Evolutionary conservation across 2,113 vertebrate genomes (phyloP).

Genomic region (Athene noctua): DNA sequence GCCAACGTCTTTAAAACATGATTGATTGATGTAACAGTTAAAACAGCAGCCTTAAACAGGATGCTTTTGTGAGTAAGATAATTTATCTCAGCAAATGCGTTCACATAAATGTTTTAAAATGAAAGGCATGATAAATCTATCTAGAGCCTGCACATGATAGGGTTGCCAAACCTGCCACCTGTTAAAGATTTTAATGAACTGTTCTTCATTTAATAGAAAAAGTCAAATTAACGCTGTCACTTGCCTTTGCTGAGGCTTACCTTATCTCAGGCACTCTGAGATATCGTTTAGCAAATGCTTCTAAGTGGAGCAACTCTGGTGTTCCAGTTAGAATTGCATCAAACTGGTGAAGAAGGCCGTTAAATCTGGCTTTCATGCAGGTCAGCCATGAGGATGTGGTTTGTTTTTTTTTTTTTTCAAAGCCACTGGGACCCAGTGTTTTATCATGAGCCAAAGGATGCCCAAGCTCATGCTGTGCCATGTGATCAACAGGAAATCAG

Average conservation of each 20-base stretch:
- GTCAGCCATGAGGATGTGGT: fast-evolving
- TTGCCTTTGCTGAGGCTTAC: conserved; percentile 9
- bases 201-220: conserved; percentile 24
- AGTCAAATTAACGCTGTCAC: conserved; percentile 37
- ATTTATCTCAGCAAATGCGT: conserved; percentile 57
- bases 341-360: background rate
- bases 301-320: background rate
- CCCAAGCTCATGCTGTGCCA: background rate
- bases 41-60: conserved; percentile 50
- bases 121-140: conserved; percentile 70
- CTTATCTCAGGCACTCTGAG: background rate
- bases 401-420: background rate
- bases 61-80: conserved; percentile 56
- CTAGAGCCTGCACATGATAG: background rate
- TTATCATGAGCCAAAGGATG: background rate
- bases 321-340: background rate
- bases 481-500: background rate
- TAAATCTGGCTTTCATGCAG: background rate
- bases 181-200: conserved; percentile 68
- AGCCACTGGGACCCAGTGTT: fast-evolving
- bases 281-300: background rate
- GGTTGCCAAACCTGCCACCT: conserved; percentile 72
- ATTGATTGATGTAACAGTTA: conserved; percentile 61
- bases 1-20: conserved; percentile 51
- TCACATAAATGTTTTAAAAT: conserved; percentile 72